These are phyloP conservation scores for Apostichopus parvimensis DNA, from an alignment of 35 echinoderm and acorn worm species.

Conservation along the genomic window DNA sequence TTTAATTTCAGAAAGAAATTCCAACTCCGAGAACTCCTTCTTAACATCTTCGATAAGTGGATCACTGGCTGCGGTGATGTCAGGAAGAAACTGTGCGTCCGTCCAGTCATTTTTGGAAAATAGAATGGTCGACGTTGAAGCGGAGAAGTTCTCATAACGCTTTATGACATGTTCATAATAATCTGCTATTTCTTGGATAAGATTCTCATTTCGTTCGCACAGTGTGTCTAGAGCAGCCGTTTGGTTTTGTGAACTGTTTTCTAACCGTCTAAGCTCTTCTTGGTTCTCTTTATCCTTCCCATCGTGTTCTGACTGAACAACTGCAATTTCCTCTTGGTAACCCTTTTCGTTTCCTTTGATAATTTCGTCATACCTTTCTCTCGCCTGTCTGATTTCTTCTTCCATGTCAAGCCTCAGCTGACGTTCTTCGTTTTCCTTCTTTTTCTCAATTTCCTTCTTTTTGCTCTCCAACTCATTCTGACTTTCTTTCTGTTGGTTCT, in stretches of 20 bases:
- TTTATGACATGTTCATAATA: background rate
- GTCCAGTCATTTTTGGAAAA: conserved; percentile 20
- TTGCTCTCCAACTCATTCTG: background rate
- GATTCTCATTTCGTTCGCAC: background rate
- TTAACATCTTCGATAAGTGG: background rate
- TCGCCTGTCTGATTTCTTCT: background rate
- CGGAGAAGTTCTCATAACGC: conserved; percentile 3
- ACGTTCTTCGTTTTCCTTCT: background rate
- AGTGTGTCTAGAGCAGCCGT: background rate
- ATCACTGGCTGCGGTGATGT: background rate
- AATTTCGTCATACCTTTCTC: background rate
- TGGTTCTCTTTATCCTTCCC: background rate
- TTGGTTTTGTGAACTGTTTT: background rate
- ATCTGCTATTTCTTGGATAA: background rate
- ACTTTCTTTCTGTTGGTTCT: background rate
- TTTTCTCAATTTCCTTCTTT: background rate
- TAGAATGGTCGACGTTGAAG: background rate
- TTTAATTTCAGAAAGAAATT: conserved; percentile 5
- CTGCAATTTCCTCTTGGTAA: background rate
- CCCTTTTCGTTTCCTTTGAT: background rate
- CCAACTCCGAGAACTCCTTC: background rate
- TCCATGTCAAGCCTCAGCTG: background rate
- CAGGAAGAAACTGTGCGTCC: conserved; percentile 13
- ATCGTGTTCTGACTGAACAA: background rate
- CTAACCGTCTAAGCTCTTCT: background rate